phyloP scores from a whole-genome alignment of 2,113 vertebrate species.

The Thermophis baileyi region DNA sequence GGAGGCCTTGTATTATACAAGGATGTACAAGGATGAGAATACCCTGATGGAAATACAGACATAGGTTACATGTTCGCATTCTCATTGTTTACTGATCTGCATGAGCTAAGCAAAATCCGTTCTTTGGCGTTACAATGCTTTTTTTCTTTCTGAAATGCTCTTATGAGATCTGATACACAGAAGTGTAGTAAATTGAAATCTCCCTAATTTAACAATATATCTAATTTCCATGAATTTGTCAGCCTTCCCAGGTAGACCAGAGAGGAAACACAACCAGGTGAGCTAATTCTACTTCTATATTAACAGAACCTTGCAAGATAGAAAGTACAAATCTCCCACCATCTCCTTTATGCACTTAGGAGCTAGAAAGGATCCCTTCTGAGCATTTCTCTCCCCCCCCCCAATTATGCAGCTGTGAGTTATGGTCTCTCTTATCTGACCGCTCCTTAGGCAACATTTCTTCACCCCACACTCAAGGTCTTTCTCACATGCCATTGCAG shows the following conservation, averaged over 20 bases:
- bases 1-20: background rate
- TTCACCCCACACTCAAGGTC: background rate
- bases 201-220: background rate
- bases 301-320: background rate
- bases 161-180: background rate
- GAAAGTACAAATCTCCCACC: background rate
- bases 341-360: background rate
- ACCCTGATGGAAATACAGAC: background rate
- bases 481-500: background rate
- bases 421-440: background rate
- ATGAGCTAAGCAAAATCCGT: background rate
- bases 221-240: background rate
- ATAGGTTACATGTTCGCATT: rapidly evolving
- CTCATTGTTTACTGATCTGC: background rate
- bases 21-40: background rate
- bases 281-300: background rate
- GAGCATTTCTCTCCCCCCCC: background rate
- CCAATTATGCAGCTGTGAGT: background rate
- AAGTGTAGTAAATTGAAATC: background rate
- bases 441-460: background rate
- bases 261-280: background rate
- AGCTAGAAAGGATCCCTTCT: background rate
- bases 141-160: background rate
- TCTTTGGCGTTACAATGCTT: background rate
- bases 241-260: background rate